Base-by-base conservation (phyloP, 2,113 vertebrate species). In the Eudyptes chrysolophus region DNA sequence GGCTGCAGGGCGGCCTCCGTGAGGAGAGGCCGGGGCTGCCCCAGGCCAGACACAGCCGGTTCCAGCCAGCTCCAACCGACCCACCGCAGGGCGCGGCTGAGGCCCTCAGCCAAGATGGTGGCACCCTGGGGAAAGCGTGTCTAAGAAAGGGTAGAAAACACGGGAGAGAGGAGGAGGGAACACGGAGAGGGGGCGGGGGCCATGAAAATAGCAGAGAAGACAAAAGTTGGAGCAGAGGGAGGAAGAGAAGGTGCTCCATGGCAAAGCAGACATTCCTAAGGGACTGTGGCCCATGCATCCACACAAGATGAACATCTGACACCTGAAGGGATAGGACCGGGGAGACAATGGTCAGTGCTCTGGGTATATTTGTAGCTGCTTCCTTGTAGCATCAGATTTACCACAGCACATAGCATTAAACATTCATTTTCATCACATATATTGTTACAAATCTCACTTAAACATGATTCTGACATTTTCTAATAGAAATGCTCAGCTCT, bases 401-500 rank as follows among this genome's bases (percentile, higher is more conserved):
- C 18, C 76, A 36, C 7, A 88, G 55, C 42, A 84, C 46, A 70
- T 7, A 44, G 42, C 46, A 87, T 68, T 57, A 94, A 96, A 72
- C 52, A 90, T 46, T 92, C 44, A 72, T 55, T 94, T 72, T 88
- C 82, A 70, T 92, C 38, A 85, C 6, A 2, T 84, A 46, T 27
- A 84, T 82, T 82, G 65, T 52, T 78, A 96, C 79, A 87, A 93
- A 97, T 96, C 84, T 74, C 49, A 74, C 26, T 86, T 86, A 70
- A 62, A 84, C 48, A 18, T 13, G 38, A 94, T 77, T 95, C 79
- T 92, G 60, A 88, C 60, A 26, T 92, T 77, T 91, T 68, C 92
- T 49, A 40, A 76, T 61, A 89, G 84, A 83, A 60, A n/a, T 65
- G 9, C 66, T 78, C 44, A 79, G 90, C 62, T 91, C 54, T 82